phyloP scores from a whole-genome alignment of 2,113 vertebrate genomes.

The Festucalex cinctus region DNA sequence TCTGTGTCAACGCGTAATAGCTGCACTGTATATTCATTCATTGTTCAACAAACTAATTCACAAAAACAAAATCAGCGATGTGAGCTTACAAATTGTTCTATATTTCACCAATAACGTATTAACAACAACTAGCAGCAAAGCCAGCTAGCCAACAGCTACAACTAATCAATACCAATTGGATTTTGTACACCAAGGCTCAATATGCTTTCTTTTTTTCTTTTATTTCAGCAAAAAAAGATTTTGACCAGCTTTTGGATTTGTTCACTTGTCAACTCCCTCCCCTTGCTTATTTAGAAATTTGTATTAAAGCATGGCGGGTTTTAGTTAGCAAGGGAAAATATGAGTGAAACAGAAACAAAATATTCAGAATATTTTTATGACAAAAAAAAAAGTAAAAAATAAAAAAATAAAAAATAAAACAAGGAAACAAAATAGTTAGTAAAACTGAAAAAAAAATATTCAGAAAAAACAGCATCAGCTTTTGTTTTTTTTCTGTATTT shows the following conservation, averaged over 20 bases:
- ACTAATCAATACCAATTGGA: neutral
- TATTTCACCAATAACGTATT: neutral
- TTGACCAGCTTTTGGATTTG: neutral
- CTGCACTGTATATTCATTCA: too few species aligned
- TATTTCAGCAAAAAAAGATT: neutral
- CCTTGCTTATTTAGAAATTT: too few species aligned
- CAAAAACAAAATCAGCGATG: neutral
- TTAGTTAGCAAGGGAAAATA: too few species aligned
- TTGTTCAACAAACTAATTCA: neutral
- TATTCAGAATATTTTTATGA: too few species aligned
- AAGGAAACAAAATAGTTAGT: too few species aligned
- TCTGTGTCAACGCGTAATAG: constrained; percentile 11
- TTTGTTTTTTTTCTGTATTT: too few species aligned
- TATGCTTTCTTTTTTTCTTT: neutral
- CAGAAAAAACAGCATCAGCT: too few species aligned
- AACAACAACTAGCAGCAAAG: neutral
- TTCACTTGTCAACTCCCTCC: neutral
- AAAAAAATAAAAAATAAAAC: too few species aligned
- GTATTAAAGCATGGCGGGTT: too few species aligned
- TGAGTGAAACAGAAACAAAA: too few species aligned
- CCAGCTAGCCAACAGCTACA: neutral
- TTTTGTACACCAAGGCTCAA: neutral
- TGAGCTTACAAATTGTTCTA: neutral
- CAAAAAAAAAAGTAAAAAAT: too few species aligned
- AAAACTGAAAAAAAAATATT: too few species aligned